Conservation (phyloP, 2,113 vertebrate genomes). For the Capricornis sumatraensis region DNA sequence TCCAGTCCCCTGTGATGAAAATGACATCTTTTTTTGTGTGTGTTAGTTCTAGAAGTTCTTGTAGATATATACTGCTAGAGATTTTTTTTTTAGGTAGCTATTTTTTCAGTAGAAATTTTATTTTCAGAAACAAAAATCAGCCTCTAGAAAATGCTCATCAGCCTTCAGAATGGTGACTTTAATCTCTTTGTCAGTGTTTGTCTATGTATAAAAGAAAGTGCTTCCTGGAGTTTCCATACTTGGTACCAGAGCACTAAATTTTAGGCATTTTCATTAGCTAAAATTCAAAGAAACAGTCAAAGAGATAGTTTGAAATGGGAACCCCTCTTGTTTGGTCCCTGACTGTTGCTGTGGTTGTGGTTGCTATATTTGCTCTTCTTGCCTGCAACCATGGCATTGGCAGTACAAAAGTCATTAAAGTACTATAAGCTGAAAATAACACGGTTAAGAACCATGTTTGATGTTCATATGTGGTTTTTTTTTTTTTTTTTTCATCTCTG, state of each 20-base stretch:
- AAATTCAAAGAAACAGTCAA: not conserved
- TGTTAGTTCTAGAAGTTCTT: not conserved
- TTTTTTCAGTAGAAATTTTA: slow-evolving; percentile 50
- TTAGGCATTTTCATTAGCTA: not conserved
- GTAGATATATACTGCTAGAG: not conserved
- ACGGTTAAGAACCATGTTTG: slow-evolving; percentile 60
- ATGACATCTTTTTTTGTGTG: not conserved
- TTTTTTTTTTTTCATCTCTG: slow-evolving; percentile 57
- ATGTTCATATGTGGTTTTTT: slow-evolving; percentile 68
- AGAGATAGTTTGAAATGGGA: not conserved
- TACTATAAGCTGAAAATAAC: slow-evolving; percentile 66
- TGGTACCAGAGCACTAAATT: not conserved
- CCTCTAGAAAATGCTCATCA: slow-evolving; percentile 43
- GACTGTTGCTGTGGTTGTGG: not conserved
- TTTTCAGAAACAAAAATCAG: slow-evolving; percentile 53
- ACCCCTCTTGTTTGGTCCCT: not conserved
- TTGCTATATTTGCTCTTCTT: slow-evolving; percentile 50
- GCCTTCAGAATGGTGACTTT: not conserved
- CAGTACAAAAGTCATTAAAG: slow-evolving; percentile 61
- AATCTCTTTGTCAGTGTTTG: not conserved
- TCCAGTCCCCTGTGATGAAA: not conserved
- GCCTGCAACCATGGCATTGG: not conserved
- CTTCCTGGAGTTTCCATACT: not conserved
- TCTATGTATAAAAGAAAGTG: not conserved
- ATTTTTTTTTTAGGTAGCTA: slow-evolving; percentile 63